Conservation (phyloP, 2,888 invertebrate species). For the Phyllotreta cruciferae region DNA sequence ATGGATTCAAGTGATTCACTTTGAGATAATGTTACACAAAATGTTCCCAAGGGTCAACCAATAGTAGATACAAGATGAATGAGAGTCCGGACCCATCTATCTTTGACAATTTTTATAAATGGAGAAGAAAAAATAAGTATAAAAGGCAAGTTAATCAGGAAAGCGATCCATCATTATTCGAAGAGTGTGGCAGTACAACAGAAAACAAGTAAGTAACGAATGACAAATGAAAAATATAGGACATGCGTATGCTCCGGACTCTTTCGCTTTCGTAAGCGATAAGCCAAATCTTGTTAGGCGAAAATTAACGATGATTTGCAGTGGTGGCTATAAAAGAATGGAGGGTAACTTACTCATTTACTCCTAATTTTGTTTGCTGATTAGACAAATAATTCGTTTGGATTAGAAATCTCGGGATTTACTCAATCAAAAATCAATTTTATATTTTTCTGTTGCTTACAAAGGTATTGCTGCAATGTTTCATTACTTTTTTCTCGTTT, state of each 20-base stretch:
- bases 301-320: slow-evolving; percentile 55
- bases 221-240: slow-evolving; percentile 55
- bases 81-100: slow-evolving; percentile 35
- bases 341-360: too few species aligned
- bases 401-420: too few species aligned
- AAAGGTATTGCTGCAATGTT: too few species aligned
- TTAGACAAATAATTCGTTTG: too few species aligned
- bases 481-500: too few species aligned
- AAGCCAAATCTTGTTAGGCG: slow-evolving; percentile 53
- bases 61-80: slow-evolving; percentile 30
- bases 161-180: slow-evolving; percentile 52
- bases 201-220: slow-evolving; percentile 42
- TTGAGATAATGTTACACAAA: slow-evolving; percentile 15
- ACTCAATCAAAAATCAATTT: too few species aligned
- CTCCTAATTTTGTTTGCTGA: too few species aligned
- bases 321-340: too few species aligned
- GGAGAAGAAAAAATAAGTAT: slow-evolving; percentile 33
- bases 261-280: slow-evolving; percentile 42
- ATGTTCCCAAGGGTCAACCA: slow-evolving; percentile 11
- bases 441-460: too few species aligned
- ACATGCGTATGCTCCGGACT: slow-evolving; percentile 45
- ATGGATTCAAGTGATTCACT: slow-evolving; percentile 10
- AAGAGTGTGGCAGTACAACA: slow-evolving; percentile 27
- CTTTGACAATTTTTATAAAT: slow-evolving; percentile 38
- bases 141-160: slow-evolving; percentile 48